These are phyloP conservation scores for Sinopyrophorus schimmeli DNA, from an alignment of 2,888 invertebrate species.

Conservation along the genomic window DNA sequence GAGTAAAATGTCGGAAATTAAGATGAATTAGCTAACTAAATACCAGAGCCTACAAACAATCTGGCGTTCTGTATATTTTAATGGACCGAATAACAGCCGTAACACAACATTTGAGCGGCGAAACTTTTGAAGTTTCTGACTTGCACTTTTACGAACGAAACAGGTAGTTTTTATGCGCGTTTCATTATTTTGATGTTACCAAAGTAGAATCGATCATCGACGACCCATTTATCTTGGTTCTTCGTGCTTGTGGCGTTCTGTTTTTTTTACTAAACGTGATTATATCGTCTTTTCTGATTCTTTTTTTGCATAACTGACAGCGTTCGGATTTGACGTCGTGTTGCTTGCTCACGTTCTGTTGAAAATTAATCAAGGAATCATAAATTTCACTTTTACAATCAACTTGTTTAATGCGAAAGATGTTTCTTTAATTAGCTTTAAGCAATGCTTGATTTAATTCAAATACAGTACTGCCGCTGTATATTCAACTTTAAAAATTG, in stretches of 20 bases:
- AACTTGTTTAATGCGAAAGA: too few species aligned
- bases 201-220: conserved; percentile 12
- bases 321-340: too few species aligned
- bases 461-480: too few species aligned
- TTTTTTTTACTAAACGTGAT: too few species aligned
- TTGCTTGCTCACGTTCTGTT: too few species aligned
- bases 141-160: conserved; percentile 8
- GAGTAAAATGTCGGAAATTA: conserved; percentile 49
- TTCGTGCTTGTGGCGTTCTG: conserved; percentile 4
- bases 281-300: too few species aligned
- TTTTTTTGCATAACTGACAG: too few species aligned
- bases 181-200: conserved; percentile 6
- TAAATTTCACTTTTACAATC: conserved; percentile 1
- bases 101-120: conserved; percentile 21
- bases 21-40: conserved; percentile 46
- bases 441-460: too few species aligned
- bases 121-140: conserved; percentile 22
- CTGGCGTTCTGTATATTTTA: conserved; percentile 28
- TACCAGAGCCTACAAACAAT: conserved; percentile 37
- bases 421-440: too few species aligned
- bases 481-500: too few species aligned
- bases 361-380: too few species aligned
- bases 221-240: conserved; percentile 14
- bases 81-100: conserved; percentile 27
- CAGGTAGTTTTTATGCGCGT: conserved; percentile 5